Percentiles rank a stretch among this genome's conserved stretches.
Conservation (phyloP, 2,797 vertebrate species). For the Octomys mimax region DNA sequence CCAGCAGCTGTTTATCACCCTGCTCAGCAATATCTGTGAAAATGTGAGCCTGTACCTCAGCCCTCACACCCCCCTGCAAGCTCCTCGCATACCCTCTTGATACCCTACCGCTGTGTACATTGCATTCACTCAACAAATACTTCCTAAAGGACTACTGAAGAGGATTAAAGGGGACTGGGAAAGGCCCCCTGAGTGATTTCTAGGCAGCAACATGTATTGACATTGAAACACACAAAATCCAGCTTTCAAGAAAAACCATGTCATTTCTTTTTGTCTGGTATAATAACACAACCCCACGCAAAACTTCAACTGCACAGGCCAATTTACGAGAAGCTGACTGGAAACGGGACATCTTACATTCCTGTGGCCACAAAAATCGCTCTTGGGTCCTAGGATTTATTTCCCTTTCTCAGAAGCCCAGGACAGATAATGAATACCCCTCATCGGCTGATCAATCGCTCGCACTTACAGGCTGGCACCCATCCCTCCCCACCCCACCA, state of each 20-base stretch:
- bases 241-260: neutral
- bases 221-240: neutral
- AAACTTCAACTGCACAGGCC: neutral
- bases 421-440: conserved; percentile 29
- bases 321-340: neutral
- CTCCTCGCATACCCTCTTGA: fast-evolving
- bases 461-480: neutral
- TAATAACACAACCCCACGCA: neutral
- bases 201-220: neutral
- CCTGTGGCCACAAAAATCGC: neutral
- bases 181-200: neutral
- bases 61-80: fast-evolving
- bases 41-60: fast-evolving
- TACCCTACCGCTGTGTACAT: neutral
- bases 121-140: neutral
- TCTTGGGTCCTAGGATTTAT: neutral
- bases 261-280: neutral
- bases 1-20: neutral
- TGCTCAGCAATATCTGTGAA: neutral
- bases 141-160: neutral
- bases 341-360: neutral
- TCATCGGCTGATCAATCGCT: conserved; percentile 58
- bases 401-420: conserved; percentile 20
- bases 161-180: neutral
- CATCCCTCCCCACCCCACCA: neutral